phyloP scores from a whole-genome alignment of 1,140 invertebrate species.

The Drosophila nigrodunni region DNA sequence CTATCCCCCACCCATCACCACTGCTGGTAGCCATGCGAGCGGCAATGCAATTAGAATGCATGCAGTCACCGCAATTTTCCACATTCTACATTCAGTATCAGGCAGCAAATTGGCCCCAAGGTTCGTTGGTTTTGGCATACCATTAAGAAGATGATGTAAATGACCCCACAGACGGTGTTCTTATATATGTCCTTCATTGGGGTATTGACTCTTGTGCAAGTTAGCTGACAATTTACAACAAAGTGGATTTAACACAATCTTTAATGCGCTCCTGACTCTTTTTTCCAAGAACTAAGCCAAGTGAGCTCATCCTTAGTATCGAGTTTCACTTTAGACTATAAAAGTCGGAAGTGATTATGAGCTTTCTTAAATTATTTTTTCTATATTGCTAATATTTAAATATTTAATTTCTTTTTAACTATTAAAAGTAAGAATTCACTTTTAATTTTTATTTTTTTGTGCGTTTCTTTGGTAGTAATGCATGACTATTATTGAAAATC shows the following conservation, averaged over 20 bases:
- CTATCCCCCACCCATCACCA: not conserved
- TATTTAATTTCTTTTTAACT: no score
- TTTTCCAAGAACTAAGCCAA: no score
- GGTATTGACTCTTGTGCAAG: constrained; percentile 7
- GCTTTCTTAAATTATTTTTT: no score
- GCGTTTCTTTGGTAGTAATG: no score
- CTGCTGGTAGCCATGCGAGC: constrained; percentile 37
- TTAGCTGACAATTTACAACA: not conserved
- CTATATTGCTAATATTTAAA: no score
- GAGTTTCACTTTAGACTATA: no score
- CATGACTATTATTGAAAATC: no score
- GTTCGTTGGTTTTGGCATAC: constrained; percentile 37
- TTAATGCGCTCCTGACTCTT: no score
- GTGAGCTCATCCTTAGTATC: no score
- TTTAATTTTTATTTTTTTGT: no score
- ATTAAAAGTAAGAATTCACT: no score
- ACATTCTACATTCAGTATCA: constrained; percentile 33
- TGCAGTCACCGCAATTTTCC: constrained; percentile 65
- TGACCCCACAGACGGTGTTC: constrained; percentile 13
- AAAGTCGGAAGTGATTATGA: no score
- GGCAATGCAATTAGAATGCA: constrained; percentile 76
- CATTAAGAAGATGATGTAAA: constrained; percentile 45
- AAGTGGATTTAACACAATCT: not conserved
- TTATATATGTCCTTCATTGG: constrained; percentile 10
- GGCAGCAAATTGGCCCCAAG: constrained; percentile 36